Evolutionary conservation across 2,797 vertebrate species (phyloP).

Genomic region (Vultur gryphus): DNA sequence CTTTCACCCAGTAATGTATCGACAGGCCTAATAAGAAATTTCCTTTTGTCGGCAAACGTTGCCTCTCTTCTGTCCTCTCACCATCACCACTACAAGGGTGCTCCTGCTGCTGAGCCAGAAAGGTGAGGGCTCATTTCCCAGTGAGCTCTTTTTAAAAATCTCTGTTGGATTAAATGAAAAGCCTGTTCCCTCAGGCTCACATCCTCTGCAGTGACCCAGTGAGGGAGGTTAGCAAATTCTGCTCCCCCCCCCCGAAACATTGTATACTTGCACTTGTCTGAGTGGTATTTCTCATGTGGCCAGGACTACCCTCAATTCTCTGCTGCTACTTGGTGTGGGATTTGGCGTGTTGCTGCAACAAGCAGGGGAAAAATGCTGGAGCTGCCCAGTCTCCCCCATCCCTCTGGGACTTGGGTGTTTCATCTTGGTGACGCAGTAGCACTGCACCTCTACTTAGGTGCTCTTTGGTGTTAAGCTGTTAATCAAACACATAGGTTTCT

Average conservation of each 20-base stretch:
- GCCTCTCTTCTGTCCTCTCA: background rate
- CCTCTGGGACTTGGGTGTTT: background rate
- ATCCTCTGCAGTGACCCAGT: background rate
- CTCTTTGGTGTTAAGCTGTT: background rate
- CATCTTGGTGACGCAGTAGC: background rate
- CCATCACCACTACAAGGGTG: background rate
- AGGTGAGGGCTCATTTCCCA: background rate
- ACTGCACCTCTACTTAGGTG: background rate
- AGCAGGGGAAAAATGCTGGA: background rate
- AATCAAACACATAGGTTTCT: background rate
- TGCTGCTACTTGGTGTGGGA: background rate
- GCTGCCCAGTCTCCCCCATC: background rate
- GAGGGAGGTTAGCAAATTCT: background rate
- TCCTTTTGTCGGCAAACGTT: background rate
- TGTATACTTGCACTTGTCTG: background rate
- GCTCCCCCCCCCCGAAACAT: background rate
- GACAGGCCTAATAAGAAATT: background rate
- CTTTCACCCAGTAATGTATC: background rate
- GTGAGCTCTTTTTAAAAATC: background rate
- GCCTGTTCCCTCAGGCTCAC: background rate
- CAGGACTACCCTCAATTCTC: background rate
- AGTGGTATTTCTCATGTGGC: background rate
- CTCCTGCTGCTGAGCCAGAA: background rate
- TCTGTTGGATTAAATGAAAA: background rate
- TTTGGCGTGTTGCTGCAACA: background rate